These are phyloP conservation scores for Stegodyphus mimosarum DNA, from an alignment of 1,140 invertebrate genomes.

Conservation along the genomic window DNA sequence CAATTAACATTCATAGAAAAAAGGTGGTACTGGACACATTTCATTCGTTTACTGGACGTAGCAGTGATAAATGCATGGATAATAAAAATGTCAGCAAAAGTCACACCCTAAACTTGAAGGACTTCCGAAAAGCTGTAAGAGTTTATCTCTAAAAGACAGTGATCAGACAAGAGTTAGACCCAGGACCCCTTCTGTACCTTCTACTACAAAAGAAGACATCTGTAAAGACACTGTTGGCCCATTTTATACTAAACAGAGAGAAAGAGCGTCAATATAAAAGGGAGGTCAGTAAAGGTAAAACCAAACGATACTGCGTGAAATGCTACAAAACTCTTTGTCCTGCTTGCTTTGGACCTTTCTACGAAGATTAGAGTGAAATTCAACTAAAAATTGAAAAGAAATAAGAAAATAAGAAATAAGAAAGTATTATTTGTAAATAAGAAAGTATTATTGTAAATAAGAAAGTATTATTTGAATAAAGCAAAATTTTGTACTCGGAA, in stretches of 20 bases:
- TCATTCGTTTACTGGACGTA: neutral
- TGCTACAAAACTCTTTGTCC: neutral
- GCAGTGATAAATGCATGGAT: constrained; percentile 5
- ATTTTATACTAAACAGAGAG: neutral
- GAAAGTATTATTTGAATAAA: no score
- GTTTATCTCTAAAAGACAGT: constrained; percentile 5
- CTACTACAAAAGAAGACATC: constrained; percentile 14
- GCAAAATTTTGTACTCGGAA: no score
- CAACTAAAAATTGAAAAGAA: no score
- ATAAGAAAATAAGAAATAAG: no score
- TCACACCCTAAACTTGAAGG: constrained; percentile 1
- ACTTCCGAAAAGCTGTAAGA: constrained; percentile 1
- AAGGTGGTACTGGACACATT: neutral
- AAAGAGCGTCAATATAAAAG: neutral
- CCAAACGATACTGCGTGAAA: neutral
- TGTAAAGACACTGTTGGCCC: neutral
- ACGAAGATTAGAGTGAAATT: no score
- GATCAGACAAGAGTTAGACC: constrained; percentile 6
- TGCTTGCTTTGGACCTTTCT: no score
- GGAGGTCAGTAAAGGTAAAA: neutral
- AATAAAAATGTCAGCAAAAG: constrained; percentile 23
- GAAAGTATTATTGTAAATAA: no score
- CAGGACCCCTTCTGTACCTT: neutral
- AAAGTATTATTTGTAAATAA: no score
- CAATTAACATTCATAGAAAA: constrained; percentile 17